A percentile compares a stretch with the other conserved stretches of the same genome.
Evolutionary conservation across 2,888 invertebrate species (phyloP).

Genomic region (Allolobophora icterica): DNA sequence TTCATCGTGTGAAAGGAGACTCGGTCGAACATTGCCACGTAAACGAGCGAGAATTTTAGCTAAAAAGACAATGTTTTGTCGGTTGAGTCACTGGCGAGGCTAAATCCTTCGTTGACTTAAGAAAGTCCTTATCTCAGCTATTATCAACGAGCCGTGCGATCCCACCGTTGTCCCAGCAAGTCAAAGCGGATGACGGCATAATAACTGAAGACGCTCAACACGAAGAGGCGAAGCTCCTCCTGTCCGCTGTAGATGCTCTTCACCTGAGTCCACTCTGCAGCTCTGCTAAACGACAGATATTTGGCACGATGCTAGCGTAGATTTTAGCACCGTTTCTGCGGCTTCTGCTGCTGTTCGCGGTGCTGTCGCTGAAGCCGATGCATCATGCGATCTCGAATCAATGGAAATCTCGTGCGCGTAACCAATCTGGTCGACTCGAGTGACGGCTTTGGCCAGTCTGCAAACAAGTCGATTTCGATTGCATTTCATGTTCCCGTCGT

Average conservation of each 20-base stretch:
- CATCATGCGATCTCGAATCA: conserved; percentile 6
- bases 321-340: neutral
- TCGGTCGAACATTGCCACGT: neutral
- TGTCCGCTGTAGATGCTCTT: neutral
- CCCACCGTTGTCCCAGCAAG: neutral
- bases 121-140: neutral
- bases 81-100: neutral
- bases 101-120: neutral
- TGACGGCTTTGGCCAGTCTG: neutral
- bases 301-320: neutral
- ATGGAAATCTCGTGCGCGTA: neutral
- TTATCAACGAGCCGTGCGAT: neutral
- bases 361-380: too few relatives aligned
- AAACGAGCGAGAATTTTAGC: neutral
- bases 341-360: neutral
- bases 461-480: neutral
- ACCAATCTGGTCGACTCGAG: conserved; percentile 8
- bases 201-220: neutral
- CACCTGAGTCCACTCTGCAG: neutral
- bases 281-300: neutral
- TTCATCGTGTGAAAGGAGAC: neutral
- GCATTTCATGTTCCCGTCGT: neutral
- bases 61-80: neutral
- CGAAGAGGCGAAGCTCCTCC: neutral
- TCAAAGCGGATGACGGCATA: neutral